phyloP scores from a whole-genome alignment of 1,140 invertebrate genomes.

The Hydropsyche tenuis region DNA sequence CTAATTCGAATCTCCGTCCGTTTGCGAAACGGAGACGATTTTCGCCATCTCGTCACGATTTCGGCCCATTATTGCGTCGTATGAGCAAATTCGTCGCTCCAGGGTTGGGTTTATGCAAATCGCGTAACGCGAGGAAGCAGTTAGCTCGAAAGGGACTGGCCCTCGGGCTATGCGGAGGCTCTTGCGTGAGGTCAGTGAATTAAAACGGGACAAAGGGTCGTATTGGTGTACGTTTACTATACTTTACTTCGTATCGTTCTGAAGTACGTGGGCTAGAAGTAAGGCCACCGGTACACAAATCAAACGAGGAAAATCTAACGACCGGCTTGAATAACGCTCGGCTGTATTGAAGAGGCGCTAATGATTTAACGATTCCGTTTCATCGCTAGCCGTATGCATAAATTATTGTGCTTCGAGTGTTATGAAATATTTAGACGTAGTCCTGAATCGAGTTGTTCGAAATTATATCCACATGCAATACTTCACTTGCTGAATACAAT shows the following conservation, averaged over 20 bases:
- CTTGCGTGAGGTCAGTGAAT: constrained; percentile 50
- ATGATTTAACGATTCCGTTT: constrained; percentile 25
- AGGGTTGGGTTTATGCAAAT: not conserved
- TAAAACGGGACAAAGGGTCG: constrained; percentile 47
- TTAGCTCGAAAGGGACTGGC: not conserved
- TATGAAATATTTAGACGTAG: constrained; percentile 18
- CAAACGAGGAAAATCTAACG: constrained; percentile 14
- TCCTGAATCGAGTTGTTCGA: not conserved
- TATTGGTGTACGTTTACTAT: too few species aligned
- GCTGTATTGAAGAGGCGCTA: constrained; percentile 20
- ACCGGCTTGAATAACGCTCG: not conserved
- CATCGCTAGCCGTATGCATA: not conserved
- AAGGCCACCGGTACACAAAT: constrained; percentile 8
- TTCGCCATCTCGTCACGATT: not conserved
- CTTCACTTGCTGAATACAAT: too few species aligned
- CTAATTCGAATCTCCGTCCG: constrained; percentile 9
- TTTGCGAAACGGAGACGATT: constrained; percentile 17
- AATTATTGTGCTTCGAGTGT: not conserved
- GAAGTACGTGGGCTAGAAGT: not conserved
- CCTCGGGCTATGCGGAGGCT: constrained; percentile 18
- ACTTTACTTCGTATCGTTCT: too few species aligned
- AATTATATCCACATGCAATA: not conserved
- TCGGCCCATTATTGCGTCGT: not conserved
- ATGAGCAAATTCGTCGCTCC: not conserved
- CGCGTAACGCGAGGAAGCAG: not conserved